phyloP scores from a whole-genome alignment of 2,113 vertebrate species.

The Cyprinodon brontotheroides region DNA sequence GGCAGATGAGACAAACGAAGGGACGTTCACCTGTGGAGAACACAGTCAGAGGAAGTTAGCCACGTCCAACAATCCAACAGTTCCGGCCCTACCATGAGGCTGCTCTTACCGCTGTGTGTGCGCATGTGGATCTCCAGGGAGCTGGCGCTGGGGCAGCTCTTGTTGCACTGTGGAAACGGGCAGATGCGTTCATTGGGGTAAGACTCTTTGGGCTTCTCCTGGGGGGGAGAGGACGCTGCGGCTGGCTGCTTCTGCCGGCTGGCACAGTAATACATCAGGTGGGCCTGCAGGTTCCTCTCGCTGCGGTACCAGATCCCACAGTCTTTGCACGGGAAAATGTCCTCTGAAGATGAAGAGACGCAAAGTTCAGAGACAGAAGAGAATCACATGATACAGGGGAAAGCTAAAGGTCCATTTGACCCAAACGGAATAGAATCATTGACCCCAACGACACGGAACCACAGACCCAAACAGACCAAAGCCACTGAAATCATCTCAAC shows the following conservation, averaged over 20 bases:
- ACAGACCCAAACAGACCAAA: neutral
- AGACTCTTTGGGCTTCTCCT: constrained; percentile 90
- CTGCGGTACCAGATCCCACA: constrained; percentile 99
- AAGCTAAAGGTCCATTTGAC: neutral
- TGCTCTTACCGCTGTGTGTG: constrained; percentile 90
- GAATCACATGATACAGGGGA: too few species aligned
- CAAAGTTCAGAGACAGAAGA: neutral
- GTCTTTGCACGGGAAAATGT: constrained; percentile 97
- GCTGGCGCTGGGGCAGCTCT: constrained; percentile 97
- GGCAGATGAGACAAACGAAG: constrained; percentile 95
- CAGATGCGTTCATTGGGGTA: constrained; percentile 94
- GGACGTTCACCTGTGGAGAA: constrained; percentile 89
- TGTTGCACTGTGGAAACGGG: constrained; percentile 96
- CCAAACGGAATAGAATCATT: neutral
- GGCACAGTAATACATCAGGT: constrained; percentile 98
- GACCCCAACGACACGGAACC: neutral
- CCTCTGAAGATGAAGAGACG: constrained; percentile 80
- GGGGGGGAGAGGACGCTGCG: constrained; percentile 75
- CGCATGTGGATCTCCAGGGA: constrained; percentile 98
- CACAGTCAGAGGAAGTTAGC: constrained; percentile 1
- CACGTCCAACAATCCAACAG: neutral
- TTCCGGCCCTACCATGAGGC: neutral
- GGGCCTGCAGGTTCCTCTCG: constrained; percentile 95
- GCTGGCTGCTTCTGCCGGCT: constrained; percentile 86
- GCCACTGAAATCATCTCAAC: neutral